Evolutionary conservation across 2,113 vertebrate genomes (phyloP), one percentile per base, ranked within the genome.

Genomic region (Coregonus clupeaformis): DNA sequence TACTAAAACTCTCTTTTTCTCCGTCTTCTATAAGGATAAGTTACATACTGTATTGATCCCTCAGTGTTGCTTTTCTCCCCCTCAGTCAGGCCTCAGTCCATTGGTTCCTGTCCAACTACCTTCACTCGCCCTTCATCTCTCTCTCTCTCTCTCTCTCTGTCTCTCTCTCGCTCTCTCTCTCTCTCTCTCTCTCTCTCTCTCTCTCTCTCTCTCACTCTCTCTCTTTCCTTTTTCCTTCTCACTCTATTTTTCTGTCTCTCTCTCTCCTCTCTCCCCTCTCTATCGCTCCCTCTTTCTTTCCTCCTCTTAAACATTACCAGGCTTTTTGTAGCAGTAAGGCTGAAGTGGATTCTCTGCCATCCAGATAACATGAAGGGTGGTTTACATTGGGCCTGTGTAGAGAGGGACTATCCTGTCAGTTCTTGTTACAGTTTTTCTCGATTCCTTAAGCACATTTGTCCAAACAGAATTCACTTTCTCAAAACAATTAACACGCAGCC

Each of bases 11-110:
- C 84, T 80, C 74, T 79, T 79, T 81, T 64, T 75, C 75, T 29
- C 69, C 59, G 13, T 72, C 87, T 80, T 80, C 80, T 79, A 83
- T 62, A 69, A 74, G 72, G 81, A 78, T 79, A 32, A 83, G 81
- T 82, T 81, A 78, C 84, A 86, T 62, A 72, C 72, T 0, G 20
- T 75, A 89, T 89, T 52, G 88, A 91, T 91, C 86, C 83, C 76
- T 77, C 81, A 75, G 74, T 85, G 84, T 81, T 88, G 82, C 82
- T 59, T 70, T 62, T 59, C 29, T 6, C 68, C 29, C 75, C 69
- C 72, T 84, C 81, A 55, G 70, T 74, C 49, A 62, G 6, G 3
- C 62, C 20, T 63, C 60, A 29, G 27, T 66, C 27, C 80, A 32
- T 85, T 71, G 79, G 72, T 78, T 85, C 77, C 62, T 63, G 69